Evolutionary conservation across 2,113 vertebrate genomes (phyloP).

Genomic region (Lepus timidus): DNA sequence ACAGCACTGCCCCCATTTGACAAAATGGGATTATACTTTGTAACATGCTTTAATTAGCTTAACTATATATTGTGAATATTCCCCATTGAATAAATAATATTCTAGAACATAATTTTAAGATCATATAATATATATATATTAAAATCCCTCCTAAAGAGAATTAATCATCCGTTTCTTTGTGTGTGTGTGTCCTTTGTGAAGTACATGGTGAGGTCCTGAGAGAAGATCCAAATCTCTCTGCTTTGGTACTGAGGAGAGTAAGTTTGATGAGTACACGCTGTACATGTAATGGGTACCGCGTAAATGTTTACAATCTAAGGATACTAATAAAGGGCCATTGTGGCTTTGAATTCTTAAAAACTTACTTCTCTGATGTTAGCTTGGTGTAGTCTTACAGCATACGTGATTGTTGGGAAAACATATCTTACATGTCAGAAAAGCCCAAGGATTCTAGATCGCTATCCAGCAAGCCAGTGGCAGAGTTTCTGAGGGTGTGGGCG

Average conservation of each 20-base stretch:
- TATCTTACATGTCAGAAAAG: neutral
- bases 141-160: neutral
- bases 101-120: constrained; percentile 9
- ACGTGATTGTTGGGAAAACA: neutral
- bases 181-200: no score
- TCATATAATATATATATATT: neutral
- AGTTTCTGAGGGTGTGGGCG: neutral
- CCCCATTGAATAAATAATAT: neutral
- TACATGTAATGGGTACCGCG: neutral
- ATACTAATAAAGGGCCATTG: neutral
- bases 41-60: constrained; percentile 42
- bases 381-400: neutral
- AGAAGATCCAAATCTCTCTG: neutral
- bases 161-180: neutral
- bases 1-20: no score
- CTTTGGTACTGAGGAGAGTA: constrained; percentile 8
- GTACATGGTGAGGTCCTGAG: neutral
- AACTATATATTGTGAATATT: constrained; percentile 6
- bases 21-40: neutral
- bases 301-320: neutral
- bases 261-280: neutral
- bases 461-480: neutral
- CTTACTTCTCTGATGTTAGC: neutral
- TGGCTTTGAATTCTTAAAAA: neutral
- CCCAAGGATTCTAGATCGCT: neutral